These are phyloP conservation scores for Cydia pomonella DNA, from an alignment of 1,140 invertebrate genomes.

Conservation along the genomic window DNA sequence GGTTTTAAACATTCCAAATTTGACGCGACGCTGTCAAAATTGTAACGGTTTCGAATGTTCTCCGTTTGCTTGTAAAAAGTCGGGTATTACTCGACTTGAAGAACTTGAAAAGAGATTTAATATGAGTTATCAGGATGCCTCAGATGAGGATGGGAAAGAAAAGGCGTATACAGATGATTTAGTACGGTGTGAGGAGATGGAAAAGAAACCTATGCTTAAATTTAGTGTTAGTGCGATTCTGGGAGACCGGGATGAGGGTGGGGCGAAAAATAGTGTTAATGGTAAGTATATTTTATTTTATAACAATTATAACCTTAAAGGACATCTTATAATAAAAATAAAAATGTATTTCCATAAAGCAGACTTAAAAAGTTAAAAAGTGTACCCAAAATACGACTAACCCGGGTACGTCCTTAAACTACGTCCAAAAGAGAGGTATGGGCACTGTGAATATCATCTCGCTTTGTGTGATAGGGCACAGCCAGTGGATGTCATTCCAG, in stretches of 20 bases:
- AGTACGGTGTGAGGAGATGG: slow-evolving; percentile 71
- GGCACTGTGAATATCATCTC: no score
- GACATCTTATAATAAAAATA: no score
- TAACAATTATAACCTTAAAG: no score
- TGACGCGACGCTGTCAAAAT: slow-evolving; percentile 55
- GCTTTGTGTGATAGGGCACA: no score
- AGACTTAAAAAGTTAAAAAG: no score
- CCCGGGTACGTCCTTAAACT: no score
- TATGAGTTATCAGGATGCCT: slow-evolving; percentile 66
- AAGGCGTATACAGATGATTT: slow-evolving; percentile 61
- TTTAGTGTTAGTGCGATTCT: slow-evolving; percentile 96
- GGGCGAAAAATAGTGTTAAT: slow-evolving; percentile 52
- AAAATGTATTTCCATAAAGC: no score
- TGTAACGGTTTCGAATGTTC: slow-evolving; percentile 64
- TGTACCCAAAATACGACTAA: no score
- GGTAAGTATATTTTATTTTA: slow-evolving; percentile 49
- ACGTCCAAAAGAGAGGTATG: no score
- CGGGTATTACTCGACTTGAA: slow-evolving; percentile 63
- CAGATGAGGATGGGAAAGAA: slow-evolving; percentile 60
- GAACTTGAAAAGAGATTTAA: slow-evolving; percentile 71
- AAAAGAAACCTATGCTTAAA: slow-evolving; percentile 90
- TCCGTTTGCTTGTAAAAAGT: slow-evolving; percentile 68
- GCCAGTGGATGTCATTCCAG: no score
- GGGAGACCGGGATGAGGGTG: slow-evolving; percentile 75
- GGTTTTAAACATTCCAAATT: slow-evolving; percentile 65